A percentile compares a stretch with the other conserved stretches of the same genome.
phyloP scores from a whole-genome alignment of 2,888 invertebrate genomes.

The Stenoptilia bipunctidactyla region DNA sequence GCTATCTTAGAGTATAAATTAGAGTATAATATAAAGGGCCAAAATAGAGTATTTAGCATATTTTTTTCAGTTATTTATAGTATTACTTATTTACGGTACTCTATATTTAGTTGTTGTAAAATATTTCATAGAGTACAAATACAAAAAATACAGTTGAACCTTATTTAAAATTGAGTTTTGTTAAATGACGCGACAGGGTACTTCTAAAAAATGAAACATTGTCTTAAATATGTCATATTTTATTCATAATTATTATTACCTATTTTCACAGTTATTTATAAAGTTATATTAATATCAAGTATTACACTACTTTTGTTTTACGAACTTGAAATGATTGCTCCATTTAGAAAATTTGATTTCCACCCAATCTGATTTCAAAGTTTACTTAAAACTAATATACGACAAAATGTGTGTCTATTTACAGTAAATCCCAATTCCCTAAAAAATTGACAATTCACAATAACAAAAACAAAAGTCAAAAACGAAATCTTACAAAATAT shows the following conservation, averaged over 20 bases:
- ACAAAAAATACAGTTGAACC: too few species aligned
- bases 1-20: too few species aligned
- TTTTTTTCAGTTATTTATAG: too few species aligned
- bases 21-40: too few species aligned
- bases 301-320: constrained; percentile 69
- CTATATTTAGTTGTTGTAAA: too few species aligned
- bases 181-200: too few species aligned
- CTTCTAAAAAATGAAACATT: constrained; percentile 39
- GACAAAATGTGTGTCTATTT: constrained; percentile 69
- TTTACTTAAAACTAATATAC: constrained; percentile 50
- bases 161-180: too few species aligned
- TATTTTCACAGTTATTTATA: constrained; percentile 73
- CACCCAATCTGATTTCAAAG: constrained; percentile 57
- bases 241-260: constrained; percentile 72
- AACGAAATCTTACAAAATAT: constrained; percentile 55
- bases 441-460: constrained; percentile 79
- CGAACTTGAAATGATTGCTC: constrained; percentile 68
- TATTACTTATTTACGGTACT: too few species aligned
- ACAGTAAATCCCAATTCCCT: constrained; percentile 79
- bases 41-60: too few species aligned
- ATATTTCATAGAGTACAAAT: too few species aligned
- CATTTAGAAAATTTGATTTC: constrained; percentile 69
- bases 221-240: constrained; percentile 69
- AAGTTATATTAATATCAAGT: constrained; percentile 73
- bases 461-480: constrained; percentile 70